These are phyloP conservation scores for Aleiodes alternator DNA, from an alignment of 2,888 invertebrate genomes.

Conservation along the genomic window DNA sequence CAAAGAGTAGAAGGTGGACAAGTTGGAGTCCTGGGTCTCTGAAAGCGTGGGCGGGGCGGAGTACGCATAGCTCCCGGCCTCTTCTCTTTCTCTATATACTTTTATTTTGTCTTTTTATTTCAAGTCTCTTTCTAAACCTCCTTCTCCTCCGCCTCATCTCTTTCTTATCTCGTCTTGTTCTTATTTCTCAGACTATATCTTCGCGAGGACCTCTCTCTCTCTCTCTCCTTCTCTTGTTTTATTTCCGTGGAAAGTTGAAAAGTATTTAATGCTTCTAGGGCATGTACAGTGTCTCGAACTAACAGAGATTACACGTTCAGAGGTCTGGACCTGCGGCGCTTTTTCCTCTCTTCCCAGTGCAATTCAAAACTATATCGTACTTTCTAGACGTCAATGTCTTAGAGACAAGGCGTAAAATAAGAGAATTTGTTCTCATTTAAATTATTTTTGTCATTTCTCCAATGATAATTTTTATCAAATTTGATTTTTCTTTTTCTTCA, in stretches of 20 bases:
- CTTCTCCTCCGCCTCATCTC: conserved; percentile 52
- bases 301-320: conserved; percentile 63
- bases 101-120: conserved; percentile 56
- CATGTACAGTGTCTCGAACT: conserved; percentile 58
- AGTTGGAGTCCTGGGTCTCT: conserved; percentile 73
- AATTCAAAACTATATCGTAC: not conserved
- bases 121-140: conserved; percentile 51
- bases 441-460: not conserved
- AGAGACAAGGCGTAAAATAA: not conserved
- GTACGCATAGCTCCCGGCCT: conserved; percentile 74
- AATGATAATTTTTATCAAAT: not conserved
- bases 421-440: not conserved
- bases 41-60: conserved; percentile 75
- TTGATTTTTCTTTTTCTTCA: not conserved
- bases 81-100: conserved; percentile 57
- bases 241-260: conserved; percentile 61
- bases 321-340: conserved; percentile 64
- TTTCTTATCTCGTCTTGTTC: conserved; percentile 64
- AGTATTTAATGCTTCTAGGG: conserved; percentile 69
- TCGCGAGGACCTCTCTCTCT: conserved; percentile 49
- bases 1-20: conserved; percentile 72
- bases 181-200: not conserved
- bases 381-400: not conserved
- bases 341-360: not conserved
- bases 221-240: conserved; percentile 56